phyloP scores from a whole-genome alignment of 2,797 vertebrate species.

The Myotis planiceps region DNA sequence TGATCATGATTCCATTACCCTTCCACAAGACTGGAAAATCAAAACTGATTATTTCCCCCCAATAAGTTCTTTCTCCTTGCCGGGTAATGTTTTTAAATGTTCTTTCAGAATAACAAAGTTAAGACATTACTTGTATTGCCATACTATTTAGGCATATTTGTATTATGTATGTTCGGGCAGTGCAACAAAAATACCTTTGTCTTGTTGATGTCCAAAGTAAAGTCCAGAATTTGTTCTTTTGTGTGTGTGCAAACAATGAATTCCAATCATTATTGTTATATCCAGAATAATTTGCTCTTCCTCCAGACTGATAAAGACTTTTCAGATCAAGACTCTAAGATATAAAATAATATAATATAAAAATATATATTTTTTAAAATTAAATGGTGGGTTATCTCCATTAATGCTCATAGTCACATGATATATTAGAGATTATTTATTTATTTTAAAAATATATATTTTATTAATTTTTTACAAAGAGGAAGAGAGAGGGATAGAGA shows the following conservation, averaged over 20 bases:
- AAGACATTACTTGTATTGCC: not conserved
- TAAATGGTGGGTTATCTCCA: not conserved
- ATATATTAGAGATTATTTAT: not conserved
- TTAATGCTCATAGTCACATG: not conserved
- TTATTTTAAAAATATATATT: too few species aligned
- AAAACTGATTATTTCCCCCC: not conserved
- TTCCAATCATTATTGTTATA: not conserved
- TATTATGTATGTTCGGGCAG: not conserved
- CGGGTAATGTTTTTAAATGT: not conserved
- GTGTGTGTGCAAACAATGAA: not conserved
- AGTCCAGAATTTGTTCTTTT: slow-evolving; percentile 11
- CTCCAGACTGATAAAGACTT: not conserved
- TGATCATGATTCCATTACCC: not conserved
- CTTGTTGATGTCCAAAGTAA: not conserved
- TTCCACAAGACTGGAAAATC: slow-evolving; percentile 45
- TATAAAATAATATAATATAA: not conserved
- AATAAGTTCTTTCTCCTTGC: not conserved
- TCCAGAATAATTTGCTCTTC: not conserved
- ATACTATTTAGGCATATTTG: not conserved
- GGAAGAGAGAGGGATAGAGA: too few species aligned
- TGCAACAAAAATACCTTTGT: not conserved
- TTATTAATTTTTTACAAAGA: too few species aligned
- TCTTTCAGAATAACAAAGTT: not conserved
- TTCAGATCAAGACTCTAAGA: not conserved
- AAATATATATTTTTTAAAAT: not conserved